Conservation (phyloP, 2,113 vertebrate genomes). For the Capricornis sumatraensis region DNA sequence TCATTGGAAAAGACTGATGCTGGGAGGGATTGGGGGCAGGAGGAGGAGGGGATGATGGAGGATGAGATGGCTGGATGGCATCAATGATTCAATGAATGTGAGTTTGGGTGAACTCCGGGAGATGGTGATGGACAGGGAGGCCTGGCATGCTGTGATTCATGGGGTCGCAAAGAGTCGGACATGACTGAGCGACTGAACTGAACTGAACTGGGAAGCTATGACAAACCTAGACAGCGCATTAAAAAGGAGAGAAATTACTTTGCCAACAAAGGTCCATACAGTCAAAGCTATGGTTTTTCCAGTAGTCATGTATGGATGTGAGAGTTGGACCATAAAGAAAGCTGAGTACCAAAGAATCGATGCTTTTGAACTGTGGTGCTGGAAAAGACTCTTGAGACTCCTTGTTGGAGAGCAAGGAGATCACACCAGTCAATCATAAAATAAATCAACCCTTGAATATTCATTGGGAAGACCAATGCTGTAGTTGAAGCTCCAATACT, state of each 20-base stretch:
- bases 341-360: background rate
- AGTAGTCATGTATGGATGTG: background rate
- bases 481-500: background rate
- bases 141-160: too few species aligned
- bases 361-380: background rate
- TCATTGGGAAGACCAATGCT: background rate
- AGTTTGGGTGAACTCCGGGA: too few species aligned
- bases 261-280: background rate
- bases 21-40: too few species aligned
- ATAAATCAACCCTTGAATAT: background rate
- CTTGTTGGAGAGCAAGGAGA: background rate
- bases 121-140: too few species aligned
- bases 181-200: too few species aligned
- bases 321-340: background rate
- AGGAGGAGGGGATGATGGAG: too few species aligned
- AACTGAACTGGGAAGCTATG: background rate
- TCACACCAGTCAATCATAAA: background rate
- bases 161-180: too few species aligned
- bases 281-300: background rate
- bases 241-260: background rate
- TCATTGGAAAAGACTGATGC: too few species aligned
- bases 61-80: too few species aligned
- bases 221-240: background rate
- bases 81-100: too few species aligned
- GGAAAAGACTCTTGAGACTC: background rate